Base-by-base conservation (phyloP, 2,797 vertebrate genomes). In the Carapus acus region DNA sequence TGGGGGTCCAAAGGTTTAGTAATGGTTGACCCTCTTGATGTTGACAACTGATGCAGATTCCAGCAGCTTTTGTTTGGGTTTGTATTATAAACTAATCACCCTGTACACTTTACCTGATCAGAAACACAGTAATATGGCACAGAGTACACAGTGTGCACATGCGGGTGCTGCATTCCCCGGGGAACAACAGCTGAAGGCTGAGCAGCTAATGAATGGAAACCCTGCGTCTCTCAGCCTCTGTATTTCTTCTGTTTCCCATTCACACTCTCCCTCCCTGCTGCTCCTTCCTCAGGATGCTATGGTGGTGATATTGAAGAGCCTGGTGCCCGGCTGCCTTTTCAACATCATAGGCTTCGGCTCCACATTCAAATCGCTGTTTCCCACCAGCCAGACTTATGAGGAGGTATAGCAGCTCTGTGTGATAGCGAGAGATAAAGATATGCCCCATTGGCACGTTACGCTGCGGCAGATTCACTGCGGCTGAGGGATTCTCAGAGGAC, bases 341-440 rank as follows among this genome's bases (percentile, higher is more conserved):
- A 97, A 97, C 7, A 7, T 97, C 60, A 56, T 98, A 1, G 86
- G 91, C 16, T 99, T 99, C 8, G 94, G 94, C 54, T 92, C 94
- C 1, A 91, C 90, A 0, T 97, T 95, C 77, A 94, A 91, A 78
- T 83, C 88, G 0, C 78, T 95, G 7, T 97, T 98, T 59, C 81
- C 91, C 43, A 86, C 84, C 80, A 98, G 95, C 60, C 92, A 89
- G 78, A 78, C 54, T 67, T 98, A 96, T 4, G 86, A 84, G 20
- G 94, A 97, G 92, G 95, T 98, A 85, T 65, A 59, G 11, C 13
- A 34, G 13, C 19, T 22, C 1, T 19, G 15, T 15, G 23, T 36
- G 17, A 43, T 23, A 21, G 8, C 6, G 14, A 15, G 7, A n/a
- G 42, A 24, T 24, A 16, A 43, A 22, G 24, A 24, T 24, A 1